Evolutionary conservation across 1,140 invertebrate genomes (phyloP).

Genomic region (Artemia franciscana): DNA sequence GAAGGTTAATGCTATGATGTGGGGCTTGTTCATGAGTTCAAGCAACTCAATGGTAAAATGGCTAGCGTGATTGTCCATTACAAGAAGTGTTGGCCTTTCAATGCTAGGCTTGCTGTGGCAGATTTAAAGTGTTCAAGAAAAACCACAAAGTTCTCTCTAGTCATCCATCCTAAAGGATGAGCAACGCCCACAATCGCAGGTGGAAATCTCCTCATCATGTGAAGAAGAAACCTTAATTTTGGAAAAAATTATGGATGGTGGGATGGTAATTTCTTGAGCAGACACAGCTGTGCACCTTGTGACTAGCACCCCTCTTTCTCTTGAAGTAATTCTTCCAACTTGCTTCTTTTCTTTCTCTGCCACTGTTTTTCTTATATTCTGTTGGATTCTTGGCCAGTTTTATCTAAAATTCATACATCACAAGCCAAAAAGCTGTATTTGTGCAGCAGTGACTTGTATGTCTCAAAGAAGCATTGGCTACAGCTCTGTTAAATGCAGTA

Average conservation of each 20-base stretch:
- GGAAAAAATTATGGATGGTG: slow-evolving; percentile 18
- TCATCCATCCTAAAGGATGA: slow-evolving; percentile 18
- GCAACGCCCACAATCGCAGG: slow-evolving; percentile 16
- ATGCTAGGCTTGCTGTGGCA: slow-evolving; percentile 15
- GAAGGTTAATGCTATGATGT: slow-evolving; percentile 21
- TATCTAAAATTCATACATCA: slow-evolving; percentile 23
- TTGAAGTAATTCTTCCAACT: slow-evolving; percentile 21
- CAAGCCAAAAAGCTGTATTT: slow-evolving; percentile 18
- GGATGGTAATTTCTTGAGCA: slow-evolving; percentile 16
- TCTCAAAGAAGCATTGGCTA: slow-evolving; percentile 17
- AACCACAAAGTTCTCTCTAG: slow-evolving; percentile 16
- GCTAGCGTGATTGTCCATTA: slow-evolving; percentile 20
- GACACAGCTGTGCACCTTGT: slow-evolving; percentile 19
- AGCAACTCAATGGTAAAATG: slow-evolving; percentile 13
- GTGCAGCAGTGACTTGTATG: slow-evolving; percentile 16
- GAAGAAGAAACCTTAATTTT: slow-evolving; percentile 10
- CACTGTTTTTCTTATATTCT: slow-evolving; percentile 16
- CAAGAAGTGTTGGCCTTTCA: slow-evolving; percentile 13
- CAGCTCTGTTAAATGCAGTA: slow-evolving; percentile 20
- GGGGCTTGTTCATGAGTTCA: slow-evolving; percentile 16
- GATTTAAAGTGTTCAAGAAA: slow-evolving; percentile 20
- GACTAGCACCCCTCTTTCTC: slow-evolving; percentile 22
- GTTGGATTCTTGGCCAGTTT: slow-evolving; percentile 17
- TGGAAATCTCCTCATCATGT: slow-evolving; percentile 11
- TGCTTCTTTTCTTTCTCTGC: slow-evolving; percentile 19